Conservation (phyloP, 2,113 vertebrate species). For the Heteronetta atricapilla region DNA sequence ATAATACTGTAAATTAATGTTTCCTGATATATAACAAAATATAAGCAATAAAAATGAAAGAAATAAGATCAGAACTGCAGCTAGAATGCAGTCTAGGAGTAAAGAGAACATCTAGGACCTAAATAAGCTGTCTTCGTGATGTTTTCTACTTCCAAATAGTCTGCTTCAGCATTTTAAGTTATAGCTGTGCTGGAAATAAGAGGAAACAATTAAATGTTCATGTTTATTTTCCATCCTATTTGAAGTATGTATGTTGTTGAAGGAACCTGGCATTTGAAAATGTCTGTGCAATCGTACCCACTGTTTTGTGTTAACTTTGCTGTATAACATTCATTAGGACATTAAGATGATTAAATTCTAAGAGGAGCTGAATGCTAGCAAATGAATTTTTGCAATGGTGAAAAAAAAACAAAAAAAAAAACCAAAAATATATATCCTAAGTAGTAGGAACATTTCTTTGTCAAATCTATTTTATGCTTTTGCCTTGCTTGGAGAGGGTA, state of each 20-base stretch:
- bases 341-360: background rate
- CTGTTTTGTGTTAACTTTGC: background rate
- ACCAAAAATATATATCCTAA: background rate
- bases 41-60: background rate
- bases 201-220: background rate
- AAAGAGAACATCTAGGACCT: background rate
- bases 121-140: background rate
- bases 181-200: background rate
- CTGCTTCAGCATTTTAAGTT: background rate
- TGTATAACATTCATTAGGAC: background rate
- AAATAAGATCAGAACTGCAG: background rate
- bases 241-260: background rate
- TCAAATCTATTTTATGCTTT: background rate
- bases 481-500: background rate
- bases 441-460: background rate
- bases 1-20: background rate
- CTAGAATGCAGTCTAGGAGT: background rate
- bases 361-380: background rate
- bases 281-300: background rate
- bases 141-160: background rate
- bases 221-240: background rate
- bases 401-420: background rate
- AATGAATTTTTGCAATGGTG: background rate
- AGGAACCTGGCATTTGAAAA: background rate
- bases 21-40: background rate